Percentiles rank a stretch among this genome's conserved stretches.
These are phyloP conservation scores for Achroia grisella DNA, from an alignment of 1,140 invertebrate species.

Conservation along the genomic window DNA sequence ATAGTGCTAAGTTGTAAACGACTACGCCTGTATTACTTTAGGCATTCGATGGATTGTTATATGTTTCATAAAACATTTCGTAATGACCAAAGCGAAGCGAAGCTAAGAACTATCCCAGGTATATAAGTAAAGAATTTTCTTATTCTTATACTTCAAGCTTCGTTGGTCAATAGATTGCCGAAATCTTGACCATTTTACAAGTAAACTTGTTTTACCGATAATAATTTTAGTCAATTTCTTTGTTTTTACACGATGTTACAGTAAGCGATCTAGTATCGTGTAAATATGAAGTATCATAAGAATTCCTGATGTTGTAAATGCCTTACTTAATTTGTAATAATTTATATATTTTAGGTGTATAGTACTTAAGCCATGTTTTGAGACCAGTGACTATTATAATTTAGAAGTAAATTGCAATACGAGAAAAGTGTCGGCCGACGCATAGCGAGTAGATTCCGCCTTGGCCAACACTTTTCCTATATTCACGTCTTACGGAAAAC, in stretches of 20 bases:
- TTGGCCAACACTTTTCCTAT: conserved; percentile 57
- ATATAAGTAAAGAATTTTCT: conserved; percentile 11
- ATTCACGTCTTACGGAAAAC: conserved; percentile 57
- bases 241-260: conserved; percentile 67
- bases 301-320: conserved; percentile 70
- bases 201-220: conserved; percentile 66
- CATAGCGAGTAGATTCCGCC: conserved; percentile 21
- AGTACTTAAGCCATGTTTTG: conserved; percentile 73
- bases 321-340: conserved; percentile 73
- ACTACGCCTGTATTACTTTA: conserved; percentile 48
- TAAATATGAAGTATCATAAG: conserved; percentile 64
- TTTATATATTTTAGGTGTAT: conserved; percentile 73
- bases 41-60: conserved; percentile 24
- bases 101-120: neutral
- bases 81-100: conserved; percentile 37
- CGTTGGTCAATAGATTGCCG: conserved; percentile 64
- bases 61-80: conserved; percentile 24
- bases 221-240: conserved; percentile 69
- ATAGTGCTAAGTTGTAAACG: conserved; percentile 64
- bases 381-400: conserved; percentile 72
- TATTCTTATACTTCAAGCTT: conserved; percentile 30
- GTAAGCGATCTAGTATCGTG: conserved; percentile 54
- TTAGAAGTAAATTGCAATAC: conserved; percentile 59
- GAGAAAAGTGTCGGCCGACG: conserved; percentile 59
- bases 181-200: conserved; percentile 70